Base-by-base conservation (phyloP, 2,113 vertebrate species). In the Trogon surrucura region DNA sequence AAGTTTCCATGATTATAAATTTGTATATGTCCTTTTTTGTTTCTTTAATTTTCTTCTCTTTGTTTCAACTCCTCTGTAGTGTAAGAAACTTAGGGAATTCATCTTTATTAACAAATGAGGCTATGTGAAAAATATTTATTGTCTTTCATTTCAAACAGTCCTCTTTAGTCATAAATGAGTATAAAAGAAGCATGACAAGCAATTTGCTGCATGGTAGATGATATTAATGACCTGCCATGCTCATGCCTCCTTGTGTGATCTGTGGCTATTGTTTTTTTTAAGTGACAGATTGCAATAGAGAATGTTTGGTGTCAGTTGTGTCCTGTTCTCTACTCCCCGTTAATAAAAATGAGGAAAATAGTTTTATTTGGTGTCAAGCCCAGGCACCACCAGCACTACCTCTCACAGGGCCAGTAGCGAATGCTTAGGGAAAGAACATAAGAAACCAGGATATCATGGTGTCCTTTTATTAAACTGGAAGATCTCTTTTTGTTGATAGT, bases 181-280 rank as follows among this genome's bases (percentile, higher is more conserved):
- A 96, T 92, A 98, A 97, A 97, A 95, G 95, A 97, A 97, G 93
- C 92, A 95, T 97, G 96, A 96, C 96, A 98, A 97, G 93, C 94
- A 97, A 97, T 98, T 97, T 98, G 97, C 92, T 91, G 87, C 92
- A 84, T 93, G 96, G 95, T 92, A 96, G 95, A 82, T 88, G 75
- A 89, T 96, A 98, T 97, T 98, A 98, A 97, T 97, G 81, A 94
- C 58, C 88, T 96, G 95, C 88, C 96, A 97, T 80, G 89, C 85
- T 97, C 85, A 85, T 91, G 95, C 61, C 83, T 96, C 79, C 67
- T 91, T 88, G 45, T 94, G 60, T 53, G 65, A 94, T 96, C 88
- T 84, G 34, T 84, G 48, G 26, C 77, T 86, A 78, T 96, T 96
- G 60, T 57, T 83, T 91, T 90, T 94, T 94, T 79, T 67, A 67